Percentiles rank a stretch among this genome's conserved stretches.
Evolutionary conservation across 2,888 invertebrate species (phyloP).

Genomic region (Prenolepis imparis): DNA sequence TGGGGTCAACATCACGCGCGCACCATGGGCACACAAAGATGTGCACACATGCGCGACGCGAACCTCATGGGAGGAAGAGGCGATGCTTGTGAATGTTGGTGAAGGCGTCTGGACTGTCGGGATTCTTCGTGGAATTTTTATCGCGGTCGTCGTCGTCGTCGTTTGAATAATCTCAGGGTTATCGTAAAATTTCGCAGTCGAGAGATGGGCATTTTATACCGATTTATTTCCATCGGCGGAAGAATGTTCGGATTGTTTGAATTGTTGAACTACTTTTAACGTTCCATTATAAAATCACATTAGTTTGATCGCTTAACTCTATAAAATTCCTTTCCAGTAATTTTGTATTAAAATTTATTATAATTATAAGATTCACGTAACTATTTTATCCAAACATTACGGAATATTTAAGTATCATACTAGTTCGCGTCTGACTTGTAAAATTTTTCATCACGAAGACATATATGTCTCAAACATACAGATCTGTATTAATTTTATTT

Average conservation of each 20-base stretch:
- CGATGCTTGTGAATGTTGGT: constrained; percentile 4
- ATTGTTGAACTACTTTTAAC: constrained; percentile 6
- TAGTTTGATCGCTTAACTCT: background rate
- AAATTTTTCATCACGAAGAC: background rate
- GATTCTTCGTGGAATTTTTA: constrained; percentile 52
- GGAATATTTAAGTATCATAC: background rate
- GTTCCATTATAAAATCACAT: background rate
- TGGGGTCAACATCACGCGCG: constrained; percentile 79
- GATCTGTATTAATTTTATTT: background rate
- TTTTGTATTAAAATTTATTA: background rate
- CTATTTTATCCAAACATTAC: background rate
- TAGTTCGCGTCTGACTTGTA: background rate
- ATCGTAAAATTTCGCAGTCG: constrained; percentile 28
- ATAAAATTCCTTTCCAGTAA: background rate
- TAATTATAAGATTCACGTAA: background rate
- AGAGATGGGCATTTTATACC: background rate
- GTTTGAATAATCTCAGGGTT: constrained; percentile 54
- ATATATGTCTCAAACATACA: background rate
- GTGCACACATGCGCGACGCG: constrained; percentile 38
- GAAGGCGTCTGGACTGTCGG: constrained; percentile 40
- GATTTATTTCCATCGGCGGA: constrained; percentile 28
- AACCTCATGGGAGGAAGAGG: constrained; percentile 24
- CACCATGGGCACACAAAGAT: constrained; percentile 49
- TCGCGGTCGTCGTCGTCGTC: constrained; percentile 26
- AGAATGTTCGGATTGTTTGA: constrained; percentile 15